These are phyloP conservation scores for Salpingus planirostris DNA, from an alignment of 2,888 invertebrate species.

Conservation along the genomic window DNA sequence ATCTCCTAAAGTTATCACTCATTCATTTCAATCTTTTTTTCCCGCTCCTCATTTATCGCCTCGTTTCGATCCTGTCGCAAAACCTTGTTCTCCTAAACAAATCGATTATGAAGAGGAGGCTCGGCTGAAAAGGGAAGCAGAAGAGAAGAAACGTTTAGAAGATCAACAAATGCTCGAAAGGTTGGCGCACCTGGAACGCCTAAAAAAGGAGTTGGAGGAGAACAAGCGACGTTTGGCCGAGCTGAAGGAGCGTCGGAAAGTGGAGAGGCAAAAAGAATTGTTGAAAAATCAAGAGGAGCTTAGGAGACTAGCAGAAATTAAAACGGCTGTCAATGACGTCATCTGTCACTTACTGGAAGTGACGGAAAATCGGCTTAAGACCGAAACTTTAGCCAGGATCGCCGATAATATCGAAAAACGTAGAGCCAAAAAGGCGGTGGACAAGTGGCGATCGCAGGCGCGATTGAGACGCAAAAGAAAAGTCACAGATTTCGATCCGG, in stretches of 20 bases:
- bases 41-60: too few relatives aligned
- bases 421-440: constrained; percentile 37
- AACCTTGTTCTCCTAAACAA: not conserved
- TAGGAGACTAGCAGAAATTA: constrained; percentile 18
- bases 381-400: constrained; percentile 38
- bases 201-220: constrained; percentile 13
- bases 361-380: constrained; percentile 33
- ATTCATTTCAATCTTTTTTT: too few relatives aligned
- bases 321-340: constrained; percentile 28
- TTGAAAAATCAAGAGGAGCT: constrained; percentile 4
- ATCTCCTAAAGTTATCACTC: too few relatives aligned
- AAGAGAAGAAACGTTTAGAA: constrained; percentile 16
- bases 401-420: constrained; percentile 33
- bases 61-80: constrained; percentile 14
- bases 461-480: constrained; percentile 43
- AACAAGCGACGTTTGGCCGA: constrained; percentile 18
- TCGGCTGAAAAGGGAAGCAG: constrained; percentile 12
- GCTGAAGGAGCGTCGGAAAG: constrained; percentile 14
- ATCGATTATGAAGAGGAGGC: too few relatives aligned
- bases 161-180: constrained; percentile 5
- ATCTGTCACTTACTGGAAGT: constrained; percentile 33
- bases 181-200: constrained; percentile 11
- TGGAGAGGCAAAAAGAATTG: constrained; percentile 14
- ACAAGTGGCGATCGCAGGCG: constrained; percentile 42
- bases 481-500: constrained; percentile 47